phyloP scores from a whole-genome alignment of 2,113 vertebrate species.

The Hypanus sabinus region DNA sequence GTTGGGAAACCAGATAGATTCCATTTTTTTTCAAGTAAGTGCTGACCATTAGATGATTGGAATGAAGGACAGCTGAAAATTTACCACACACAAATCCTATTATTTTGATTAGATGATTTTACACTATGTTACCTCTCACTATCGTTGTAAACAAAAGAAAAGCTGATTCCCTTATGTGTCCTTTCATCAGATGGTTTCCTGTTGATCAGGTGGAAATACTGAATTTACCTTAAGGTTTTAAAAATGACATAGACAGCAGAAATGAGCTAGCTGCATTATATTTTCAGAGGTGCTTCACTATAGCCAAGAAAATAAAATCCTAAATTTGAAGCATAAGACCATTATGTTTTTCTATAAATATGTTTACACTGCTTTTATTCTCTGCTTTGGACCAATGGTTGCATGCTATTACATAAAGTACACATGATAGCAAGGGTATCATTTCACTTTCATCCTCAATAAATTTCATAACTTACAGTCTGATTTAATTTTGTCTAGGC shows the following conservation, averaged over 20 bases:
- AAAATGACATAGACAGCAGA: not conserved
- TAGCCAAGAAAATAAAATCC: not conserved
- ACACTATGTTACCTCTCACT: not conserved
- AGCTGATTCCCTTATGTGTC: not conserved
- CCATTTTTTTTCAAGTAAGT: no score
- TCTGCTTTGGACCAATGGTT: not conserved
- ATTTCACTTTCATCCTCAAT: not conserved
- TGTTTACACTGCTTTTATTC: not conserved
- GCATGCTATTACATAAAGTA: not conserved
- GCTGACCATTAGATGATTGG: not conserved
- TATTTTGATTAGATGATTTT: not conserved
- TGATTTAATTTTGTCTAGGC: not conserved
- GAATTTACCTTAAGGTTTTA: not conserved
- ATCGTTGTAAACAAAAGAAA: not conserved
- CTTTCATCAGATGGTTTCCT: not conserved
- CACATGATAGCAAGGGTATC: not conserved
- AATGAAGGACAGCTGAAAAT: not conserved
- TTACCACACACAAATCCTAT: not conserved
- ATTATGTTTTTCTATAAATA: not conserved
- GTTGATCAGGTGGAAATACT: no score
- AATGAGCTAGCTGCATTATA: not conserved
- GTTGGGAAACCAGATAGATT: not conserved
- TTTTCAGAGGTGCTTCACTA: not conserved
- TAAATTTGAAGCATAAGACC: not conserved
- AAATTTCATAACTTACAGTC: not conserved